A percentile compares a stretch with the other conserved stretches of the same genome.
phyloP scores from a whole-genome alignment of 2,888 invertebrate species.

The Apotomis turbidana region DNA sequence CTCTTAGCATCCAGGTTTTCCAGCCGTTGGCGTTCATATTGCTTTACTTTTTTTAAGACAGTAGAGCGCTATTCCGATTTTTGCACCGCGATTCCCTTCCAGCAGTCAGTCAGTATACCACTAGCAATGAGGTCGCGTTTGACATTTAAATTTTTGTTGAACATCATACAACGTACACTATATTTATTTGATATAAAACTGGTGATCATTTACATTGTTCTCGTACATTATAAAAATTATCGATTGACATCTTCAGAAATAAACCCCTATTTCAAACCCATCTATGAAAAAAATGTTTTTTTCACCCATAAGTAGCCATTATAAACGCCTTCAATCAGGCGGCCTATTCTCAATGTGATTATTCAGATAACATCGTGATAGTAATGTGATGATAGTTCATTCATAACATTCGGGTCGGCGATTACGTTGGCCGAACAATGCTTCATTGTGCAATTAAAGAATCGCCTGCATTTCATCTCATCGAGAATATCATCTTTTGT shows the following conservation, averaged over 20 bases:
- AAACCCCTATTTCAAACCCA: background rate
- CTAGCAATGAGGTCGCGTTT: too few species aligned
- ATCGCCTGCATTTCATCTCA: constrained; percentile 75
- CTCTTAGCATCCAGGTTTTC: too few species aligned
- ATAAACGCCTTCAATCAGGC: constrained; percentile 61
- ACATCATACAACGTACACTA: too few species aligned
- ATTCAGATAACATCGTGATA: constrained; percentile 61
- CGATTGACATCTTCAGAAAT: background rate
- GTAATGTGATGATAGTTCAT: constrained; percentile 69
- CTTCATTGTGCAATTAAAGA: constrained; percentile 77
- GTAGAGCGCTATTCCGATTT: too few species aligned
- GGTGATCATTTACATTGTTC: too few species aligned
- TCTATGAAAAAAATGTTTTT: constrained; percentile 4
- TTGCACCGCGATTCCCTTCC: too few species aligned
- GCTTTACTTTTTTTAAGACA: too few species aligned
- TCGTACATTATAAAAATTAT: background rate
- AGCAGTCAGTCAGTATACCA: too few species aligned
- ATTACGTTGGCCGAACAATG: constrained; percentile 72
- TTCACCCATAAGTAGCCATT: constrained; percentile 44
- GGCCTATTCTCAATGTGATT: constrained; percentile 50
- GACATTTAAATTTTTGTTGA: too few species aligned
- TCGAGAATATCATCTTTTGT: constrained; percentile 58
- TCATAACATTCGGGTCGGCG: constrained; percentile 60
- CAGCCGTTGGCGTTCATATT: too few species aligned
- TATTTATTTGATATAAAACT: too few species aligned